Conservation (phyloP, 2,113 vertebrate genomes). For the Archocentrus centrarchus region DNA sequence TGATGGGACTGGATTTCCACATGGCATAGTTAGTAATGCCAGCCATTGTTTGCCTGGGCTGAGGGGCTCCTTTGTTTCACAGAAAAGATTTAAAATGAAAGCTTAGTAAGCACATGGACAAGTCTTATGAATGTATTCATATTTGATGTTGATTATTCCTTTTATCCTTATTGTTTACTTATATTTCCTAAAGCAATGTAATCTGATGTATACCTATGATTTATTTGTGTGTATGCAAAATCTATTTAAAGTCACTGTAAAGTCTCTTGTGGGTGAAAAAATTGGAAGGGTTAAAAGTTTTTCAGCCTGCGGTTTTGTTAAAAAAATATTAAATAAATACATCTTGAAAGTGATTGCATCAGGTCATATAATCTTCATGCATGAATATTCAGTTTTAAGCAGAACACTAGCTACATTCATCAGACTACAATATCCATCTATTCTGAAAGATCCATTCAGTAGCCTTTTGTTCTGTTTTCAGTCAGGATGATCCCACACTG, state of each 20-base stretch:
- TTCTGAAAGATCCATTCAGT: not conserved
- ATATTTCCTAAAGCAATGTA: conserved; percentile 44
- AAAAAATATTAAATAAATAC: conserved; percentile 64
- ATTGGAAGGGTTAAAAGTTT: conserved; percentile 41
- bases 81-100: conserved; percentile 18
- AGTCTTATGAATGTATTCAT: conserved; percentile 69
- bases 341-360: conserved; percentile 25
- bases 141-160: conserved; percentile 51
- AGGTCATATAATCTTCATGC: not conserved
- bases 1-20: conserved; percentile 21
- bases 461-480: not conserved
- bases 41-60: not conserved
- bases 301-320: conserved; percentile 67
- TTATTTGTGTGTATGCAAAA: conserved; percentile 54
- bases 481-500: not conserved
- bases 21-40: not conserved
- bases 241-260: conserved; percentile 48
- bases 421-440: conserved; percentile 2
- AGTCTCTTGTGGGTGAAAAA: conserved; percentile 38
- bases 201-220: conserved; percentile 31
- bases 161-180: conserved; percentile 49
- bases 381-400: conserved; percentile 5
- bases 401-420: not conserved
- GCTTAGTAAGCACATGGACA: conserved; percentile 57
- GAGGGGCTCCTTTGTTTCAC: not conserved